Percentiles rank a stretch among this genome's conserved stretches.
phyloP scores from a whole-genome alignment of 2,888 invertebrate genomes.

The Pogonocherus hispidulus region DNA sequence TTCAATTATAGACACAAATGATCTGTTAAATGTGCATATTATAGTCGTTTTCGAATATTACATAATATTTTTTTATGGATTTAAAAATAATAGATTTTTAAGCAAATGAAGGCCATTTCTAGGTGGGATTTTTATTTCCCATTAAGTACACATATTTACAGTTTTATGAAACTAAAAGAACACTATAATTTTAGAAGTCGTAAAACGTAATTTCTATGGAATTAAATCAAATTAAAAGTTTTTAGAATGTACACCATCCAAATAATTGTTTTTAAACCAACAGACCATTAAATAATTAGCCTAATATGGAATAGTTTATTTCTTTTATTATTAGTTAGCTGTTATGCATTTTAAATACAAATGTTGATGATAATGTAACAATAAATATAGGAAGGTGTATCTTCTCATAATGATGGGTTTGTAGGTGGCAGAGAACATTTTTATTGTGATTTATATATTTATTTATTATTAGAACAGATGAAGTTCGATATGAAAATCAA shows the following conservation, averaged over 20 bases:
- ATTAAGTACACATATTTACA: not conserved
- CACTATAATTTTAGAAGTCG: slow-evolving; percentile 1
- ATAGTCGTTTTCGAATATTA: no score
- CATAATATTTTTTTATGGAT: no score
- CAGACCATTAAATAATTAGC: slow-evolving; percentile 50
- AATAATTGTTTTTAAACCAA: slow-evolving; percentile 46
- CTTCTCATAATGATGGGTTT: not conserved
- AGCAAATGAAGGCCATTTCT: not conserved
- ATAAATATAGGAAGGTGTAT: slow-evolving; percentile 23
- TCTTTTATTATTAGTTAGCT: slow-evolving; percentile 47
- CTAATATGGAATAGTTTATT: slow-evolving; percentile 44
- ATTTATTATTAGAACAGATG: no score
- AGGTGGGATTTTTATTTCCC: not conserved
- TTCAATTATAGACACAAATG: no score
- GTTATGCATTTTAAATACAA: slow-evolving; percentile 47
- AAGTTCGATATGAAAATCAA: no score
- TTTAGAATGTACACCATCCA: not conserved
- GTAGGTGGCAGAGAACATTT: slow-evolving; percentile 9
- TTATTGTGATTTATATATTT: no score
- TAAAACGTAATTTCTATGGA: slow-evolving; percentile 2
- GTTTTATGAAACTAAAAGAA: not conserved
- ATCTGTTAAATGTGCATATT: no score
- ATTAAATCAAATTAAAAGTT: not conserved
- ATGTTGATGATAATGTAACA: slow-evolving; percentile 26
- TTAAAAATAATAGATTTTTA: no score